Base-by-base conservation (phyloP, 1,140 invertebrate genomes). In the Drosophila sp. region DNA sequence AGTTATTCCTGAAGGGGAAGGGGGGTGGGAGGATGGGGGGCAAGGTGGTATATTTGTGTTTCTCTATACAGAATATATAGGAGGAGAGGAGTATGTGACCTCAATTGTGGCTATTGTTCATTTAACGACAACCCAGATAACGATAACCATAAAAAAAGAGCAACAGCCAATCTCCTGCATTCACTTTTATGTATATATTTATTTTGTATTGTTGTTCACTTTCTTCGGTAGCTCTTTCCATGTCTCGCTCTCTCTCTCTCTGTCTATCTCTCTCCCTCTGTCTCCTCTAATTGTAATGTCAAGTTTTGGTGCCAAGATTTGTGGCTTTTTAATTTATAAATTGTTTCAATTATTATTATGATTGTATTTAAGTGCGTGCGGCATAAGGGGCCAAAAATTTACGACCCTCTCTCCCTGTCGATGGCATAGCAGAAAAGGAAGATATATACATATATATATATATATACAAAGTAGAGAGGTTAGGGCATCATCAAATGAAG, bases 261-360 rank as follows among this genome's bases (percentile, higher is more conserved):
- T 50, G 1, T 50, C 23, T 50, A 25, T 50, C 44, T 2, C 4
- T 47, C 44, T 50, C 44, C 8, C 44, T 25, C 25, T 25, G 23
- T 50, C 44, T 50, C 44, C 44, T 89, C 77, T 84, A 89, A 89
- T 89, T 89, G 80, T 89, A 78, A 75, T 89, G 85, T 89, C 84
- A 89, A 86, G 78, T 84, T 50, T 79, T 89, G 77, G 83, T 85
- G 85, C 71, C 85, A 90, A 90, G 86, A 90, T 90, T 90, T 90
- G 86, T 90, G 86, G 86, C 86, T 87, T 90, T 90, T 90, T 90
- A 90, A 90, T 90, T 90, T 90, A 89, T 89, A 89, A 89, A 89
- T 90, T 90, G 85, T 90, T 89, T 89, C 80, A 89, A 90, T 89
- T 89, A 89, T 89, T 89, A 90, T 89, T 89, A 89, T 89, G 85